These are phyloP conservation scores for Zaprionus ornatus DNA, from an alignment of 1,140 invertebrate genomes.

Conservation along the genomic window DNA sequence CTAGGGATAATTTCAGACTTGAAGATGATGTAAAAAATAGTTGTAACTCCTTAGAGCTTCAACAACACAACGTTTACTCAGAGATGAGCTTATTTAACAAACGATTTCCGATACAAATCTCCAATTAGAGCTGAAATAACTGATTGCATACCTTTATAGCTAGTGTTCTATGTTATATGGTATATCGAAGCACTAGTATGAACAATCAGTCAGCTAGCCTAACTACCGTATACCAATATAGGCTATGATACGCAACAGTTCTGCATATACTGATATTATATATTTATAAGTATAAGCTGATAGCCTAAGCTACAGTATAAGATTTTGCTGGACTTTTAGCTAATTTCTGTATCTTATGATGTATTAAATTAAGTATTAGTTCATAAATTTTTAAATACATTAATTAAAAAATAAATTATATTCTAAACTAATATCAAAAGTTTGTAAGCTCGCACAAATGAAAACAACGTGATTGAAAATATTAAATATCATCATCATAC, in stretches of 20 bases:
- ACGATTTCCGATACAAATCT: neutral
- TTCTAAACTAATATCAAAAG: constrained; percentile 7
- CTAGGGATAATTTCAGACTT: neutral
- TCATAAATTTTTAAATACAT: constrained; percentile 19
- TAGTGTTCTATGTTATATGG: constrained; percentile 70
- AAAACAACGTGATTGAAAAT: constrained; percentile 28
- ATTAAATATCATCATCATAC: neutral
- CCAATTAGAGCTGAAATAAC: neutral
- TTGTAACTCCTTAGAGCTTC: neutral
- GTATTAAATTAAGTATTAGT: neutral
- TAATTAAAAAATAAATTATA: constrained; percentile 21
- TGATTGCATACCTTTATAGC: constrained; percentile 4
- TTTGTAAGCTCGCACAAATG: constrained; percentile 37
- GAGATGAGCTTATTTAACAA: neutral
- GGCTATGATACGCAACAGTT: neutral
- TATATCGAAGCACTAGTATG: constrained; percentile 28
- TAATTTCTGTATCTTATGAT: neutral
- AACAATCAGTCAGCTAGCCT: neutral
- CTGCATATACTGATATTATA: neutral
- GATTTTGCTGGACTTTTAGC: neutral
- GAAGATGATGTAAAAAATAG: neutral
- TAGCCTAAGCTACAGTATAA: neutral
- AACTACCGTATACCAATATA: neutral
- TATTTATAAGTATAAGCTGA: neutral
- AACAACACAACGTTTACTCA: neutral